Base-by-base conservation (phyloP, 2,797 vertebrate species). In the Lithobates pipiens region DNA sequence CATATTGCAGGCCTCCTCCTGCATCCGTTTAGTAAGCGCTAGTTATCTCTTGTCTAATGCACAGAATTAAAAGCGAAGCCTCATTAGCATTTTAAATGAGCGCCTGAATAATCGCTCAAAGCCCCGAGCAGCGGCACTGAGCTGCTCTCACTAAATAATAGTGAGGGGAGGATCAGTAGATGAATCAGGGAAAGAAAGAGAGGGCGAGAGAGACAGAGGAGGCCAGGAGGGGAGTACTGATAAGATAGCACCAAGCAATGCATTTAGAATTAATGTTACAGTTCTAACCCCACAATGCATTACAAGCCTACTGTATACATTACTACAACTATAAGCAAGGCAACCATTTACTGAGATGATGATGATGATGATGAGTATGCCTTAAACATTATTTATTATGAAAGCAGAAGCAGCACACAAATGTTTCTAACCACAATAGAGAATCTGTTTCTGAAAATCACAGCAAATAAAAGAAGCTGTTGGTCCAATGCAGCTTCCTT, bases 21-120 rank as follows among this genome's bases (percentile, higher is more conserved):
- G 63, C 71, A 83, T 86, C 54, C 36, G 32, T 80, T 77, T 76
- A 42, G 3, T 89, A 88, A 86, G 72, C 46, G 61, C 34, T 72
- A 70, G 69, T 77, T 86, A 54, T 80, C 86, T 82, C 79, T 67
- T 80, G 89, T 85, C 86, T 85, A 86, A 87, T 72, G 86, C 85
- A 77, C 84, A 39, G 4, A 91, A 70, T 88, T 85, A 73, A 90
- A 82, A 90, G 83, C 7, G 39, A 25, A 73, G 77, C 81, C 83
- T 87, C 76, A 86, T 89, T 81, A 90, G 90, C 88, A 89, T 88
- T 89, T 88, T 18, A 85, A 90, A 88, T 72, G 76, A 10, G 80
- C 88, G 84, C 88, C 15, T 77, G 87, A 90, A 82, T 80, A 86
- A 88, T 86, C 44, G 69, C 79, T 80, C 34, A 21, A 42, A 83